Conservation (phyloP, 2,888 invertebrate species). For the Synergus umbraculus region DNA sequence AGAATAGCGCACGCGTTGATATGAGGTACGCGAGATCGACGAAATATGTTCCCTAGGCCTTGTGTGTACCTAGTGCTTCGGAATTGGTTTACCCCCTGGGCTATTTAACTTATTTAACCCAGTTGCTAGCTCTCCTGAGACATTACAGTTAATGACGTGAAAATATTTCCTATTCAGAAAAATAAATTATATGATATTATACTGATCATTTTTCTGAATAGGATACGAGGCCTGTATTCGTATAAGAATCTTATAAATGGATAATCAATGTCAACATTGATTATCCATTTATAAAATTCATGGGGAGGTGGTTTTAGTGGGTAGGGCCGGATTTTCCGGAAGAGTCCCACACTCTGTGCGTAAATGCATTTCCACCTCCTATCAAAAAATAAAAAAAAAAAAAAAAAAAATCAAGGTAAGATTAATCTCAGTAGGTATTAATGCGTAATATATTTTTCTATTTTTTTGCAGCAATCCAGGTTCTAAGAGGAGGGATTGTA, state of each 20-base stretch:
- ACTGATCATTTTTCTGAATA: too few species aligned
- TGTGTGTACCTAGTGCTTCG: conserved; percentile 16
- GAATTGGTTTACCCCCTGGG: conserved; percentile 49
- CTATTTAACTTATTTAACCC: conserved; percentile 67
- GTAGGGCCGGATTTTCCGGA: too few species aligned
- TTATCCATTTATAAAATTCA: too few species aligned
- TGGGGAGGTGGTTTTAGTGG: too few species aligned
- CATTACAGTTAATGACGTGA: not conserved
- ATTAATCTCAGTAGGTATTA: too few species aligned
- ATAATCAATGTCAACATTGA: too few species aligned
- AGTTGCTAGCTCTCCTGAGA: conserved; percentile 58
- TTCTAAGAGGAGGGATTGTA: conserved; percentile 54
- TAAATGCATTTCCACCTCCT: too few species aligned
- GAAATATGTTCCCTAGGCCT: conserved; percentile 24
- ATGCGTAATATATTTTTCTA: not conserved
- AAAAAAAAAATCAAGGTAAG: too few species aligned
- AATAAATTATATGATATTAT: not conserved
- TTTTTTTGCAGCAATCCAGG: not conserved
- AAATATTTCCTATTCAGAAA: not conserved
- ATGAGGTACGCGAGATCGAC: conserved; percentile 34
- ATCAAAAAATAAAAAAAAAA: too few species aligned
- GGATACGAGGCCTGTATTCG: too few species aligned
- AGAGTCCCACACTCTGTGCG: too few species aligned
- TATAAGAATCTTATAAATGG: too few species aligned
- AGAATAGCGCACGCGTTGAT: conserved; percentile 44